Evolutionary conservation across 2,797 vertebrate genomes (phyloP).

Genomic region (Sebastes steindachneri): DNA sequence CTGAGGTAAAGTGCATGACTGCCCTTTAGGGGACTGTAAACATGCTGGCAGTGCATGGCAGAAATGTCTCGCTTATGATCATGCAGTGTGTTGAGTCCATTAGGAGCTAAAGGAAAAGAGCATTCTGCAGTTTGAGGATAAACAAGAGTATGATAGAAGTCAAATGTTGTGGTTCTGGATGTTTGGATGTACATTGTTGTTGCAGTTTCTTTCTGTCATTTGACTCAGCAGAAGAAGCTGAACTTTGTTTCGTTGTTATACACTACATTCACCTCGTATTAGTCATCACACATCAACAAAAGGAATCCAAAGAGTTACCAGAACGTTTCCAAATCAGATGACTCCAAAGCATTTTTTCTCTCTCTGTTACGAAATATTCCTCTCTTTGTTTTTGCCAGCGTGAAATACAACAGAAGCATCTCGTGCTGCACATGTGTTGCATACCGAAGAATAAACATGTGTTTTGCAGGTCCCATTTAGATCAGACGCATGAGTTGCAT

Average conservation of each 20-base stretch:
- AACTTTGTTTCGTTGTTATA: constrained; percentile 1
- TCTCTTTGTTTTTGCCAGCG: background rate
- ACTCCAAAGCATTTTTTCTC: background rate
- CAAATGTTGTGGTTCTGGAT: background rate
- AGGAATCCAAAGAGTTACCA: constrained; percentile 37
- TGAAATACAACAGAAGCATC: constrained; percentile 10
- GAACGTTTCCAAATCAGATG: constrained; percentile 23
- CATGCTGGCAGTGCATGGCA: background rate
- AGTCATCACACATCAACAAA: constrained; percentile 2
- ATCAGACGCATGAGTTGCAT: background rate
- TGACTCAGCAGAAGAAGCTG: background rate
- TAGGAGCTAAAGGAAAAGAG: background rate
- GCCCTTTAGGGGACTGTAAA: background rate
- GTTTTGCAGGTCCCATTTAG: constrained; percentile 17
- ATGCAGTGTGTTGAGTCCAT: background rate
- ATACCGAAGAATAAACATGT: constrained; percentile 3
- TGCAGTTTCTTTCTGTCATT: background rate
- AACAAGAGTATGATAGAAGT: background rate
- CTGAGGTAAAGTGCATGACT: constrained; percentile 69
- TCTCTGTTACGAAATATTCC: constrained; percentile 18
- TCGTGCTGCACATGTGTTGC: constrained; percentile 8
- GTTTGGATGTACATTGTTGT: background rate
- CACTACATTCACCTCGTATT: background rate
- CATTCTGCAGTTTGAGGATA: background rate
- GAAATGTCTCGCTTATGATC: background rate